Evolutionary conservation across 2,113 vertebrate genomes (phyloP).

Genomic region (Felis chaus): DNA sequence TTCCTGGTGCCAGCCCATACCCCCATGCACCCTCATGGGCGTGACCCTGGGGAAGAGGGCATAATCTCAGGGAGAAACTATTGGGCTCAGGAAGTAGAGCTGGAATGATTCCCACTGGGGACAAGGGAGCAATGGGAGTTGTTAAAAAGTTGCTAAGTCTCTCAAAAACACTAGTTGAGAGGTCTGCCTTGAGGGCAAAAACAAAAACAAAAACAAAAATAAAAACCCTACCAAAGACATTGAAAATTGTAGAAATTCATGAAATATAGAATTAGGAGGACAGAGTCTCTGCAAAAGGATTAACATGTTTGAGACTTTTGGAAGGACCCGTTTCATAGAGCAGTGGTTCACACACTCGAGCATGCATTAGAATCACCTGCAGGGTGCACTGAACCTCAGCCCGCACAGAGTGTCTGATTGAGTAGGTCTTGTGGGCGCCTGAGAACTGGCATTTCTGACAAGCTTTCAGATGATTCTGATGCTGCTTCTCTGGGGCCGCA

Average conservation of each 20-base stretch:
- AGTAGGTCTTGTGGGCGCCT: neutral
- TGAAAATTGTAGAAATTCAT: neutral
- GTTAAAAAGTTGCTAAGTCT: slow-evolving; percentile 47
- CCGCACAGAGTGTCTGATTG: neutral
- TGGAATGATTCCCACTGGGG: neutral
- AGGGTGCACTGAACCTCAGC: neutral
- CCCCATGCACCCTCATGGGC: neutral
- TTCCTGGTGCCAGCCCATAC: neutral
- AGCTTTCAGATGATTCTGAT: neutral
- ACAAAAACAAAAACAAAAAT: neutral
- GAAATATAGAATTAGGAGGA: neutral
- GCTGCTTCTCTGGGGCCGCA: neutral
- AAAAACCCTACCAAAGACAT: neutral
- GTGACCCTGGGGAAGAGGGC: neutral
- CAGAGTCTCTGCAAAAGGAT: neutral
- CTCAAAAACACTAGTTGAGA: neutral
- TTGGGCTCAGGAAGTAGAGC: neutral
- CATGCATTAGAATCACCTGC: neutral
- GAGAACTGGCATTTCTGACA: neutral
- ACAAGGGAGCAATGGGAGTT: neutral
- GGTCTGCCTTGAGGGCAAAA: neutral
- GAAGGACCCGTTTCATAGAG: neutral
- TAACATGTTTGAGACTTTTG: neutral
- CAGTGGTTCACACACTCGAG: neutral
- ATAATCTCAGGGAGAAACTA: neutral